phyloP scores from a whole-genome alignment of 2,888 invertebrate species.

The Phalangium opilio region DNA sequence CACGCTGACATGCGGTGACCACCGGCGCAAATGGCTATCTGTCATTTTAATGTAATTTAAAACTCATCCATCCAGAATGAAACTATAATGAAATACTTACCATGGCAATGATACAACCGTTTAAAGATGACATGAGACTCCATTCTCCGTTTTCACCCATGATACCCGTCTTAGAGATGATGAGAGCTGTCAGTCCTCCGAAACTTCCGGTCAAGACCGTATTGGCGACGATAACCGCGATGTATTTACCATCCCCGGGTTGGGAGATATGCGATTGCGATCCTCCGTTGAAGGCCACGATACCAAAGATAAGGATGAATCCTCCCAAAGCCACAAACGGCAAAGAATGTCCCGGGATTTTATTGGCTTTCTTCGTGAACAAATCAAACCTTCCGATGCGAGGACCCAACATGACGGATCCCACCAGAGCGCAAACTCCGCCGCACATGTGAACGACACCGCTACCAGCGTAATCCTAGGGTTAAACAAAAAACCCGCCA shows the following conservation, averaged over 20 bases:
- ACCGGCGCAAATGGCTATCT: constrained; percentile 31
- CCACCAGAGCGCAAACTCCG: constrained; percentile 23
- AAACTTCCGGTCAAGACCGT: constrained; percentile 31
- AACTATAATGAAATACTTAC: constrained; percentile 2
- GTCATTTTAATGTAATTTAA: constrained; percentile 13
- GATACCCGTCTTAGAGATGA: neutral
- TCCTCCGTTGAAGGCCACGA: constrained; percentile 35
- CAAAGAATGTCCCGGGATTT: constrained; percentile 1
- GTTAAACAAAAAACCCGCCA: too few relatives aligned
- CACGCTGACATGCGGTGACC: constrained; percentile 29
- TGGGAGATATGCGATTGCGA: constrained; percentile 27
- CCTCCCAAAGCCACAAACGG: constrained; percentile 31
- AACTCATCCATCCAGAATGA: neutral
- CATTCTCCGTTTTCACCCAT: constrained; percentile 22
- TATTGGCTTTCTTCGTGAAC: constrained; percentile 3
- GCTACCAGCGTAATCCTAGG: constrained; percentile 32
- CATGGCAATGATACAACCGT: constrained; percentile 32
- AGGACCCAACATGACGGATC: constrained; percentile 26
- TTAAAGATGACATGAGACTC: constrained; percentile 31
- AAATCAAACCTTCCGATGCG: constrained; percentile 31
- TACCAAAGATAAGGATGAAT: constrained; percentile 34
- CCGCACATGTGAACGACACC: constrained; percentile 32
- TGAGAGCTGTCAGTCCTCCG: constrained; percentile 23
- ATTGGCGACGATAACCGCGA: constrained; percentile 30
- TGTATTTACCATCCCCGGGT: constrained; percentile 26